These are phyloP conservation scores for Phenacoccus solenopsis DNA, from an alignment of 1,140 invertebrate genomes.

Conservation along the genomic window DNA sequence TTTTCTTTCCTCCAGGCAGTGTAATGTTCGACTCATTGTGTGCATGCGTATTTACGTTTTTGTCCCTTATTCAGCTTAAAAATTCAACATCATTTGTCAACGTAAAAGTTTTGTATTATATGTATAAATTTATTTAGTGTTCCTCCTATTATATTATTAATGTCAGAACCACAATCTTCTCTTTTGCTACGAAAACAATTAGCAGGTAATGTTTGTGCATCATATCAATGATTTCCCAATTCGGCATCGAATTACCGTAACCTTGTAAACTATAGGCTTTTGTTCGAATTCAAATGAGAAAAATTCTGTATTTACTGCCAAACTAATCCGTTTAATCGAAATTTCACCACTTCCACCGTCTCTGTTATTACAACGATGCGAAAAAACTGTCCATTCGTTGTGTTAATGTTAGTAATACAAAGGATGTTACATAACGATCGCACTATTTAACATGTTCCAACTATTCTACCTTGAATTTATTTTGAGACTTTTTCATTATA, in stretches of 20 bases:
- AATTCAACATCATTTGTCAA: background rate
- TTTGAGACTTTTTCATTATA: too few relatives aligned
- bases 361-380: background rate
- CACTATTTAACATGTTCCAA: background rate
- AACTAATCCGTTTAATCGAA: background rate
- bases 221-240: background rate
- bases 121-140: constrained; percentile 17
- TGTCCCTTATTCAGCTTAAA: background rate
- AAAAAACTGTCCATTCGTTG: background rate
- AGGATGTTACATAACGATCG: background rate
- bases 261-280: background rate
- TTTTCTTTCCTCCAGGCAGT: background rate
- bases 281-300: background rate
- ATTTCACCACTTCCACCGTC: background rate
- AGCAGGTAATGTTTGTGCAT: constrained; percentile 52
- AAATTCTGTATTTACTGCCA: background rate
- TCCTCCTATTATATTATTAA: constrained; percentile 41
- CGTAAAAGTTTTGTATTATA: constrained; percentile 13
- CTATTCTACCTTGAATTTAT: background rate
- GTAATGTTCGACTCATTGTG: background rate
- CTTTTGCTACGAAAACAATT: constrained; percentile 89
- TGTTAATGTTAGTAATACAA: background rate
- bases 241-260: background rate
- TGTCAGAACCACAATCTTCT: constrained; percentile 89
- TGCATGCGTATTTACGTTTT: constrained; percentile 14